Evolutionary conservation across 23 tunicate species (phyloP), one percentile per base, ranked within the genome.

Genomic region (Diplosoma virens): DNA sequence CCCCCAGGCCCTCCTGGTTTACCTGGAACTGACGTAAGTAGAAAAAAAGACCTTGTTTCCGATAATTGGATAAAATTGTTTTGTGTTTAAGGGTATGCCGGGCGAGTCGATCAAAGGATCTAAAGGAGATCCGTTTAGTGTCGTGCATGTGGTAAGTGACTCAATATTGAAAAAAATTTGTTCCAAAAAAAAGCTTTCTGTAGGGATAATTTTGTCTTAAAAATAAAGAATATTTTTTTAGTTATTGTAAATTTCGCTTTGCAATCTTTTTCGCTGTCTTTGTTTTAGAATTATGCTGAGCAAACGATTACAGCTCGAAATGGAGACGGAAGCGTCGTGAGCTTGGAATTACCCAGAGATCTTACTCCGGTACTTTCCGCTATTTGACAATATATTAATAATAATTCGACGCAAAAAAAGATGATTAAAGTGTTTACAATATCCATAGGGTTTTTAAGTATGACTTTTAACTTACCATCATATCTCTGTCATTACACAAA

Each of bases 1-100:
- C 98, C 98, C 6, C 98, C 94, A 18, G 98, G 98, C 0, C 86
- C 79, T 1, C 94, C 89, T 2, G 98, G 98, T 35, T 61, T 17
- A 26, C 78, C 89, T 3, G 98, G 98, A 71, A 37, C 23, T 4
- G 26, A 71, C 28, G 98, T 93, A 77, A 81, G 94, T 66, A 22
- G 24, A 56, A 11, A 4, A 22, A 56, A 11, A 11, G 20, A 14
- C 20, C 20, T 56, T 56, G 24, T 11, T 56, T 16, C 63, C 20
- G 24, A 14, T 11, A 11, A 56, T 56, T 11, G 4, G 25, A 56
- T 25, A 6, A 11, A 20, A 11, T 56, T 56, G 17, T 22, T 56
- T 56, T 56, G 63, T 20, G 17, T 56, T 64, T 71, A 72, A 92
- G 97, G 92, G 87, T 28, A 23, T 21, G 34, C 68, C 80, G 2